Evolutionary conservation across 1,140 invertebrate genomes (phyloP).

Genomic region (Lethocerus indicus): DNA sequence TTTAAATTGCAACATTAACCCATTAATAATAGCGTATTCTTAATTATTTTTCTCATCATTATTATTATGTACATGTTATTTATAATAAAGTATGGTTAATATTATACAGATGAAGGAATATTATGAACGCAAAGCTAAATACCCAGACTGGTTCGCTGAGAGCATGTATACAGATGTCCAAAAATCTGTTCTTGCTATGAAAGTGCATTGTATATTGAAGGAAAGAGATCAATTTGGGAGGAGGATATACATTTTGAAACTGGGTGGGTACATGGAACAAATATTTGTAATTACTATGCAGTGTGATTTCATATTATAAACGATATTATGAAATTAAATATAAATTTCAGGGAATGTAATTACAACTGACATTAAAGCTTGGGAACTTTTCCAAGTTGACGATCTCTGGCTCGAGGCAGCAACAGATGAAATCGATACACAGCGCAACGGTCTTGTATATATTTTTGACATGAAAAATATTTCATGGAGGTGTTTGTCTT

Average conservation of each 20-base stretch:
- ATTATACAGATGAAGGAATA: conserved; percentile 20
- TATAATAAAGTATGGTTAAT: conserved; percentile 3
- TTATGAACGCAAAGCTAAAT: conserved; percentile 19
- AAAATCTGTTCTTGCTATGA: conserved; percentile 18
- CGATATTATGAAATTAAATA: too few species aligned
- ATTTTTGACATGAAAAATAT: conserved; percentile 23
- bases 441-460: conserved; percentile 22
- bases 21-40: too few species aligned
- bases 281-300: neutral
- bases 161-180: conserved; percentile 17
- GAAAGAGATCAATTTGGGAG: conserved; percentile 21
- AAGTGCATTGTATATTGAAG: conserved; percentile 19
- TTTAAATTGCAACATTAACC: too few species aligned
- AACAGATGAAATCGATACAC: conserved; percentile 21
- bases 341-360: conserved; percentile 15
- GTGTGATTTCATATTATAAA: too few species aligned
- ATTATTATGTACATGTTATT: too few species aligned
- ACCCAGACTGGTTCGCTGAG: conserved; percentile 22
- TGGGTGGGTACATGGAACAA: conserved; percentile 18
- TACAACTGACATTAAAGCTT: conserved; percentile 13
- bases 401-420: conserved; percentile 21
- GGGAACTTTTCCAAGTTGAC: conserved; percentile 19
- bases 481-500: conserved; percentile 22
- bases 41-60: too few species aligned
- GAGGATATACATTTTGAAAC: conserved; percentile 21